phyloP scores from a whole-genome alignment of 2,888 invertebrate genomes.

The Pseudococcus longispinus region DNA sequence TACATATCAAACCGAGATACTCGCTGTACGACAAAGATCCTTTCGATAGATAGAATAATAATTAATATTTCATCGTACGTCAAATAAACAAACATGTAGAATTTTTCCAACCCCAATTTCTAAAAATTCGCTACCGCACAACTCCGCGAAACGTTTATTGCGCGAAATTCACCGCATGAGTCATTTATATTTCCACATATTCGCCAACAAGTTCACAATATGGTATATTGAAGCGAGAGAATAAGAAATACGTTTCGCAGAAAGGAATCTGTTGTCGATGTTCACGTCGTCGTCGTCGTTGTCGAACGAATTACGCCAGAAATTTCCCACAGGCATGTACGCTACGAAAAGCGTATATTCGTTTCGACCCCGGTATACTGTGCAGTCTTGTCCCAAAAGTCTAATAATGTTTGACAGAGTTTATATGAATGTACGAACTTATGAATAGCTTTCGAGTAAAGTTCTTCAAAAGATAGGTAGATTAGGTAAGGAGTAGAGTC shows the following conservation, averaged over 20 bases:
- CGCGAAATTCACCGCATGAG: not conserved
- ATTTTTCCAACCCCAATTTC: not conserved
- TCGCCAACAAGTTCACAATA: not conserved
- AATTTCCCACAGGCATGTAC: conserved; percentile 32
- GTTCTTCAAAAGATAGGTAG: conserved; percentile 42
- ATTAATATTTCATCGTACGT: not conserved
- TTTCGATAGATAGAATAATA: not conserved
- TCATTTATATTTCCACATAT: not conserved
- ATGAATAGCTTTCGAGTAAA: conserved; percentile 41
- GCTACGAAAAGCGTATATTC: not conserved
- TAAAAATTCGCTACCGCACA: not conserved
- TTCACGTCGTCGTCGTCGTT: not conserved
- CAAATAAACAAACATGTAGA: too few relatives aligned
- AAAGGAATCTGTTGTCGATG: conserved; percentile 25
- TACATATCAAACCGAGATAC: too few relatives aligned
- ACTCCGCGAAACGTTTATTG: not conserved
- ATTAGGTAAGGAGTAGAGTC: conserved; percentile 20
- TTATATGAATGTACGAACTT: conserved; percentile 44
- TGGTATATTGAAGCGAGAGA: not conserved
- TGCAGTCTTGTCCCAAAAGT: conserved; percentile 28
- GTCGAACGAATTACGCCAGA: conserved; percentile 14
- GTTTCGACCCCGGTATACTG: not conserved
- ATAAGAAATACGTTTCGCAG: not conserved
- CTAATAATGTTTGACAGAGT: conserved; percentile 41
- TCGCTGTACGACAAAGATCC: not conserved